Conservation (phyloP, 2,888 invertebrate genomes). For the Cephonodes hylas region DNA sequence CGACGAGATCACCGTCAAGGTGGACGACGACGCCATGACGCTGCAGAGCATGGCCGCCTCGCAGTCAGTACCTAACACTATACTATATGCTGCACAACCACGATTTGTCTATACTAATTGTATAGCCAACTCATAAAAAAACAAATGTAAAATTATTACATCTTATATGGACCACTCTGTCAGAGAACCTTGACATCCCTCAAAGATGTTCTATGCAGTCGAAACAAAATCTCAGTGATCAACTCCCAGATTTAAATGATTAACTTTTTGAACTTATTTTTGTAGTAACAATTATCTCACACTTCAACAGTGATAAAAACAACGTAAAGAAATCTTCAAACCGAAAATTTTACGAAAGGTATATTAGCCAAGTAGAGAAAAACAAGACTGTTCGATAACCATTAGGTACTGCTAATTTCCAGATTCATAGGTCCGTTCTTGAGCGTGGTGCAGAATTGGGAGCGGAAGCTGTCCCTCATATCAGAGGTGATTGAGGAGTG, state of each 20-base stretch:
- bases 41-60: conserved; percentile 95
- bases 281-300: no score
- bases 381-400: background rate
- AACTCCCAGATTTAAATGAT: no score
- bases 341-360: no score
- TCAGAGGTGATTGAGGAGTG: conserved; percentile 94
- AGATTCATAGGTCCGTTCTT: conserved; percentile 95
- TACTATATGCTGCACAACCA: background rate
- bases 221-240: no score
- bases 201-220: no score
- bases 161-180: no score
- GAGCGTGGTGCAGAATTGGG: conserved; percentile 91
- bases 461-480: conserved; percentile 88
- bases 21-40: conserved; percentile 95
- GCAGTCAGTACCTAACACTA: conserved; percentile 80
- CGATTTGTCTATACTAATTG: background rate
- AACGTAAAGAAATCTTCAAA: no score
- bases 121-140: no score
- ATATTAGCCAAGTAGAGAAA: background rate
- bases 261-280: no score
- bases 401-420: conserved; percentile 3
- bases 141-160: no score
- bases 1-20: conserved; percentile 89
- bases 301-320: no score
- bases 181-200: no score